Conservation (phyloP, 2,888 invertebrate species). For the Stomorhina lunata region DNA sequence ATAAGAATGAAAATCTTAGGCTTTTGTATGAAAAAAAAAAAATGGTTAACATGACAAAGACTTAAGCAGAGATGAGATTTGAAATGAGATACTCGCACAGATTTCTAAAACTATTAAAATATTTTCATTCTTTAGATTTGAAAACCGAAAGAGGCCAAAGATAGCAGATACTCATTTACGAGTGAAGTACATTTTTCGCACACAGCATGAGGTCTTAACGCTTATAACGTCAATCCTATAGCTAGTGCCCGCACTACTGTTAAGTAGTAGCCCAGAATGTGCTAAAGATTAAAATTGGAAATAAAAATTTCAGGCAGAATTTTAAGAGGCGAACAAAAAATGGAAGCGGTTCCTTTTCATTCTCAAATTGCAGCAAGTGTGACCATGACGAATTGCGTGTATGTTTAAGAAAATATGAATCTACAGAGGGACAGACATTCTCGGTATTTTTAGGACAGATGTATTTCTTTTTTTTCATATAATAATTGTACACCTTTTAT, state of each 20-base stretch:
- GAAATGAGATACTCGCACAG: slow-evolving; percentile 14
- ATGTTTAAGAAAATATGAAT: background rate
- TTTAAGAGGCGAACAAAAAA: background rate
- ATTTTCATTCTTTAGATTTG: background rate
- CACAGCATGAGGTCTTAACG: slow-evolving; percentile 23
- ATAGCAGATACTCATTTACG: background rate
- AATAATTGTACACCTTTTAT: slow-evolving; percentile 15
- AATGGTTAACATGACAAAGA: slow-evolving; percentile 8
- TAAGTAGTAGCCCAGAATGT: background rate
- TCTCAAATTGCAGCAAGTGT: slow-evolving; percentile 55
- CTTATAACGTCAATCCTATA: background rate
- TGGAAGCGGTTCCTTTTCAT: slow-evolving; percentile 48
- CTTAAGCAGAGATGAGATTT: slow-evolving; percentile 9
- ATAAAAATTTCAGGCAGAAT: slow-evolving; percentile 4
- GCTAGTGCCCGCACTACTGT: slow-evolving; percentile 1
- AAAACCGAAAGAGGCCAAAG: slow-evolving; percentile 8
- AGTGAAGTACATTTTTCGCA: background rate
- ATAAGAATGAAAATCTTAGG: slow-evolving; percentile 3
- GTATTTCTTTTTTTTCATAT: background rate
- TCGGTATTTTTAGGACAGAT: slow-evolving; percentile 13
- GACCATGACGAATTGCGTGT: slow-evolving; percentile 62
- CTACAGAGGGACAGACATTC: background rate
- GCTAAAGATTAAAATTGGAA: slow-evolving; percentile 11
- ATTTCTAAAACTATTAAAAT: slow-evolving; percentile 25
- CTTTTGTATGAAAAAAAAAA: too few relatives aligned